Evolutionary conservation across 2,113 vertebrate species (phyloP).

Genomic region (Hiodon tergisus): DNA sequence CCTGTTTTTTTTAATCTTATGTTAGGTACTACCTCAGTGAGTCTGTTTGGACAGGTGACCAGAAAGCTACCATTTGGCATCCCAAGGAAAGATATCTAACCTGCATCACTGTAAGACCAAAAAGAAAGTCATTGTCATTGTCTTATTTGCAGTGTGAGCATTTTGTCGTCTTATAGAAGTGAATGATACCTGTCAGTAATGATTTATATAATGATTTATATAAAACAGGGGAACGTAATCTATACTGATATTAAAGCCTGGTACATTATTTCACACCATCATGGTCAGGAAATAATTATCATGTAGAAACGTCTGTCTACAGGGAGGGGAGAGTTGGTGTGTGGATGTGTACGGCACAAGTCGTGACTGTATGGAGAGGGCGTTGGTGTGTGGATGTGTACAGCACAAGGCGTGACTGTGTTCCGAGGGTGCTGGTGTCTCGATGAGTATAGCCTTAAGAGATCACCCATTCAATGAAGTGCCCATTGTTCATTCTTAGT

Average conservation of each 20-base stretch:
- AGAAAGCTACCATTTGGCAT: no score
- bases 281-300: conserved; percentile 44
- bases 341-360: conserved; percentile 51
- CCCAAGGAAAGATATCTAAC: no score
- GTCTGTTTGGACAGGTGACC: no score
- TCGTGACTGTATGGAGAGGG: conserved; percentile 5
- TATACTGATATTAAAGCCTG: conserved; percentile 48
- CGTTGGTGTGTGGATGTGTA: conserved; percentile 52
- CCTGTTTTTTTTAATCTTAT: no score
- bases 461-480: conserved; percentile 54
- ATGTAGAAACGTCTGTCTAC: conserved; percentile 41
- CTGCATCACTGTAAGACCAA: no score
- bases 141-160: no score
- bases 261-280: conserved; percentile 39
- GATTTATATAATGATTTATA: no score
- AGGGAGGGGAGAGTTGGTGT: conserved; percentile 3
- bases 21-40: no score
- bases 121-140: no score
- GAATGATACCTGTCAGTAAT: no score
- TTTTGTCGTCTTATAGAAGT: no score
- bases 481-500: conserved; percentile 53
- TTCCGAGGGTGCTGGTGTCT: neutral
- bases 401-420: conserved; percentile 41
- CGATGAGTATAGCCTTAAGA: neutral
- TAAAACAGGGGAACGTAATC: conserved; percentile 21